Evolutionary conservation across 2,113 vertebrate genomes (phyloP), one percentile per base, ranked within the genome.

Genomic region (Syrrhaptes paradoxus): DNA sequence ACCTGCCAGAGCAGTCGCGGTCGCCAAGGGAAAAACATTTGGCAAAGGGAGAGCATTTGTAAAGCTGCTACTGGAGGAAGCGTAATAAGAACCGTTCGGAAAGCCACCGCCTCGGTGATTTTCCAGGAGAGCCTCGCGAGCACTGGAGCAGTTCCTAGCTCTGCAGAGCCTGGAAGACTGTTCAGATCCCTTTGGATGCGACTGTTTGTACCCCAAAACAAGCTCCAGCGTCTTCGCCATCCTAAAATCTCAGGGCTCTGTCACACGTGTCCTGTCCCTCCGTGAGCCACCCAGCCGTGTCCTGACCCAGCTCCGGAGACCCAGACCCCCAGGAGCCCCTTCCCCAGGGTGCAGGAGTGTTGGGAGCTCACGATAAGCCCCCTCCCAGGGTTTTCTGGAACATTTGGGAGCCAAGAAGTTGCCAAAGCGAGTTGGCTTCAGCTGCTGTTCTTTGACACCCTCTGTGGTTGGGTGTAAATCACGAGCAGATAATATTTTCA

Each of bases 401-500:
- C 54, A 1, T 80, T 87, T 32, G 41, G 58, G 83, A 90, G 83
- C 89, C 88, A 63, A 49, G 11, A 63, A 85, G 80, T 68, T 95
- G 93, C 95, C 93, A 87, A 52, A 84, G 59, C 83, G 6, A 51
- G 61, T 90, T 90, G 48, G 80, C 46, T 95, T 88, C 93, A 85
- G 91, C 94, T 75, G 84, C 89, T 81, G 72, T 90, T 88, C 88
- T 66, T 48, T 81, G 76, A 54, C 80, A 81, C 83, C 3, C 51
- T 41, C 90, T 77, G 89, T 51, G 80, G 86, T 51, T 95, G 71
- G 24, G 65, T 41, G 65, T 59, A 85, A 87, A 91, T 95, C 95
- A 83, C 95, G 55, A 58, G 31, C 93, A 95, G 93, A 95, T 91
- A 87, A 94, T 95, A 95, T 92, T 96, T 95, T 43, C 91, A 58